Conservation (phyloP, 2,797 vertebrate species). For the Chrosomus eos region DNA sequence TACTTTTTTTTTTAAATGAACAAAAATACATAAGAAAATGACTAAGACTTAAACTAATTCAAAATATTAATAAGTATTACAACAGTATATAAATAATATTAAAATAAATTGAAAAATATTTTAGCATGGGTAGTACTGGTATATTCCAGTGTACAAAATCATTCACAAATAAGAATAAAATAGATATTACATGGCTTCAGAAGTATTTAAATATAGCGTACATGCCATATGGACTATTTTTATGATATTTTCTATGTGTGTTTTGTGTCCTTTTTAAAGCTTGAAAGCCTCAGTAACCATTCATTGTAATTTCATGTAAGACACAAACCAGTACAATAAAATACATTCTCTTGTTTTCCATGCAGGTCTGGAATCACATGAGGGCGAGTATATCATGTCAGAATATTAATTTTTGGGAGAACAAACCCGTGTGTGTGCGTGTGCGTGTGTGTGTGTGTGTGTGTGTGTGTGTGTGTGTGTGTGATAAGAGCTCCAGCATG, state of each 20-base stretch:
- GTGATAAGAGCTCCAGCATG: conserved; percentile 17
- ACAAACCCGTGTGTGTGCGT: neutral
- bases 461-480: neutral
- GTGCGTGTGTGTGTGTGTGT: neutral
- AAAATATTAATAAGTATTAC: neutral
- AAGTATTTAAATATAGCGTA: neutral
- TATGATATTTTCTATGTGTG: neutral
- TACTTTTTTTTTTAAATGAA: too few relatives aligned
- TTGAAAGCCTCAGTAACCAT: neutral
- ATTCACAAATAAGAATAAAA: neutral
- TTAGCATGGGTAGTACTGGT: neutral
- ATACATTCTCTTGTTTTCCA: neutral
- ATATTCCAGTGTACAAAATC: neutral
- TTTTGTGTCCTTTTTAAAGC: neutral
- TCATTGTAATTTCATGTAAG: neutral
- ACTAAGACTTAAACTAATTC: neutral
- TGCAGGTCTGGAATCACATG: neutral
- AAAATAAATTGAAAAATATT: neutral
- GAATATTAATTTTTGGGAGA: neutral
- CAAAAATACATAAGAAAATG: neutral
- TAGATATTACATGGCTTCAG: neutral
- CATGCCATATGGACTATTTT: neutral
- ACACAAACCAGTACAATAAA: neutral
- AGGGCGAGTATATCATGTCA: neutral
- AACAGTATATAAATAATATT: neutral